Percentiles rank a stretch among this genome's conserved stretches.
Evolutionary conservation across 2,113 vertebrate species (phyloP).

Genomic region (Callithrix jacchus): DNA sequence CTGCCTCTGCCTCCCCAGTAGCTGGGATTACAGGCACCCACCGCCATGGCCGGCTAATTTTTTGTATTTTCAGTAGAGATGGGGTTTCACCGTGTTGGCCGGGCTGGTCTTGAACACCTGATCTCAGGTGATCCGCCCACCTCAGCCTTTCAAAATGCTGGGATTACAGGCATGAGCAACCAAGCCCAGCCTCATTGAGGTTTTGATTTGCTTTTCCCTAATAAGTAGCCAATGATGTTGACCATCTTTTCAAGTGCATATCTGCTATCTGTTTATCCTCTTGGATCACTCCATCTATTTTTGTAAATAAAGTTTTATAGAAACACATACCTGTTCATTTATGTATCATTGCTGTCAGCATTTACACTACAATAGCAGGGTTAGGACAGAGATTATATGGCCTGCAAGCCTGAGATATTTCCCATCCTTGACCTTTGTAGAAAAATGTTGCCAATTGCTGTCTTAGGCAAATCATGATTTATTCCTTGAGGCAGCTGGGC

Average conservation of each 20-base stretch:
- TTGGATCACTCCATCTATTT: neutral
- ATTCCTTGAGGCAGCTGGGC: neutral
- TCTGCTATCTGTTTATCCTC: neutral
- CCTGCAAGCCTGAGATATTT: neutral
- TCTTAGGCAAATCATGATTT: neutral
- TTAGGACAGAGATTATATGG: neutral
- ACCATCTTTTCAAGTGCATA: neutral
- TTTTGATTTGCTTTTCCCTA: neutral
- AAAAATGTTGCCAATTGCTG: neutral
- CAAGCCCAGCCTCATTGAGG: neutral
- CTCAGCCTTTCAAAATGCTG: no score
- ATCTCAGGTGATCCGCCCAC: no score
- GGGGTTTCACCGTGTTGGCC: no score
- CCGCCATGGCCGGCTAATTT: no score
- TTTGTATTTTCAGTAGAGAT: no score
- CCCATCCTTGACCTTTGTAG: neutral
- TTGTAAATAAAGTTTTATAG: slow-evolving; percentile 30
- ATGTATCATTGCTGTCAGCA: no score
- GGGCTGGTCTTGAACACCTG: no score
- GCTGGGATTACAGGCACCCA: no score
- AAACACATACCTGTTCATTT: neutral
- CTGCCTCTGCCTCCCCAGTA: no score
- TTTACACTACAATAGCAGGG: neutral
- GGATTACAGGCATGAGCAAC: no score
- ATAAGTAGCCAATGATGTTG: neutral